phyloP scores from a whole-genome alignment of 2,888 invertebrate genomes.

The Nineta flava region DNA sequence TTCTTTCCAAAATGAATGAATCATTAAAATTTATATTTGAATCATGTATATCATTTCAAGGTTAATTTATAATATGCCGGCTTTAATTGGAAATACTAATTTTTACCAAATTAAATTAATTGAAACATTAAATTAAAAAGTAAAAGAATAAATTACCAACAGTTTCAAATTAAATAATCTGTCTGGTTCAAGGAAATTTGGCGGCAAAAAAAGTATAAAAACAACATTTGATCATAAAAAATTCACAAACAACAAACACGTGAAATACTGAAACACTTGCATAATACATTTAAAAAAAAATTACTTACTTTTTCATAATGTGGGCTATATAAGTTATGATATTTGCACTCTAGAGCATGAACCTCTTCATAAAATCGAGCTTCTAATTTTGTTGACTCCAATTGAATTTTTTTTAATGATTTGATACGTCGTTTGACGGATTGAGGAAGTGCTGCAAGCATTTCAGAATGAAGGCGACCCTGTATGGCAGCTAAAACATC shows the following conservation, averaged over 20 bases:
- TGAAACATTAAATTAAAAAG: no score
- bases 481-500: conserved; percentile 43
- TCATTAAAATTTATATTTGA: no score
- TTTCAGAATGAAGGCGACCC: conserved; percentile 39
- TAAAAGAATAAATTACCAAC: no score
- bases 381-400: conserved; percentile 72
- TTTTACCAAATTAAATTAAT: no score
- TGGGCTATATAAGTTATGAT: conserved; percentile 61
- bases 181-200: no score
- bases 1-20: no score
- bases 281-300: conserved; percentile 12
- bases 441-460: conserved; percentile 47
- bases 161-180: no score
- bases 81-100: no score
- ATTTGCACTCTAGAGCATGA: conserved; percentile 83
- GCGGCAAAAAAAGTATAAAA: neutral
- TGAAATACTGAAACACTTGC: neutral
- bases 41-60: no score
- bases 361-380: conserved; percentile 89
- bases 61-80: no score
- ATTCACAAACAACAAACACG: neutral
- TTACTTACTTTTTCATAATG: conserved; percentile 57
- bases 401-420: conserved; percentile 72
- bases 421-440: conserved; percentile 67
- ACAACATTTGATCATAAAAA: neutral